A percentile compares a stretch with the other conserved stretches of the same genome.
These are phyloP conservation scores for Panthera leo DNA, from an alignment of 2,113 vertebrate species.

Conservation along the genomic window DNA sequence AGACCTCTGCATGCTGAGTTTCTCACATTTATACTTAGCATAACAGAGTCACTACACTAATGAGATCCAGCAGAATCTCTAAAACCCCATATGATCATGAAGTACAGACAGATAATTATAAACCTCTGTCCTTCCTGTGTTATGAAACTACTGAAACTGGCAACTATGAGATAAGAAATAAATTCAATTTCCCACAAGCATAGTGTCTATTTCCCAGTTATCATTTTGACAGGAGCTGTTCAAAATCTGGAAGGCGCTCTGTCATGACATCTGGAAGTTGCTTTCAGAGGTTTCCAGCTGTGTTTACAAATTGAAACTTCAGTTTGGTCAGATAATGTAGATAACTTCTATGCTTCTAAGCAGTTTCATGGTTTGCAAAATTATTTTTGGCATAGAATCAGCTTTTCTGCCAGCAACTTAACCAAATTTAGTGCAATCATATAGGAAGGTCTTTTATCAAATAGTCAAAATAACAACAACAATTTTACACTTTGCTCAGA, in stretches of 20 bases:
- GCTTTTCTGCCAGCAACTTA: constrained; percentile 21
- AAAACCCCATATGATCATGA: neutral
- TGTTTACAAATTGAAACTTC: constrained; percentile 62
- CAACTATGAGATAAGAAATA: neutral
- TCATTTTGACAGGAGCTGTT: constrained; percentile 44
- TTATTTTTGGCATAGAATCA: constrained; percentile 35
- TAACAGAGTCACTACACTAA: neutral
- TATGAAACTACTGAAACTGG: neutral
- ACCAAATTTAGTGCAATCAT: neutral
- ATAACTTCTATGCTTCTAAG: neutral
- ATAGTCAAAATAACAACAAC: neutral
- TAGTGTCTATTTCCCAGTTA: neutral
- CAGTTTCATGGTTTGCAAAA: constrained; percentile 7
- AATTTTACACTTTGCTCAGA: neutral
- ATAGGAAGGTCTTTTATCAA: neutral
- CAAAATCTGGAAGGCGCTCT: constrained; percentile 22
- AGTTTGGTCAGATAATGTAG: neutral
- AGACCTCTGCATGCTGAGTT: neutral
- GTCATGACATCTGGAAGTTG: constrained; percentile 14
- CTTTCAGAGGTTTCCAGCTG: constrained; percentile 51
- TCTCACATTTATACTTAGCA: neutral
- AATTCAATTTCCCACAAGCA: constrained; percentile 3
- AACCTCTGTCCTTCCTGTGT: neutral
- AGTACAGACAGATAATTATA: neutral
- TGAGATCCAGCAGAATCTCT: constrained; percentile 30